Evolutionary conservation across 30 jellyfish, hydroid and myxozoan species (phyloP).

Genomic region (Rhopilema esculentum): DNA sequence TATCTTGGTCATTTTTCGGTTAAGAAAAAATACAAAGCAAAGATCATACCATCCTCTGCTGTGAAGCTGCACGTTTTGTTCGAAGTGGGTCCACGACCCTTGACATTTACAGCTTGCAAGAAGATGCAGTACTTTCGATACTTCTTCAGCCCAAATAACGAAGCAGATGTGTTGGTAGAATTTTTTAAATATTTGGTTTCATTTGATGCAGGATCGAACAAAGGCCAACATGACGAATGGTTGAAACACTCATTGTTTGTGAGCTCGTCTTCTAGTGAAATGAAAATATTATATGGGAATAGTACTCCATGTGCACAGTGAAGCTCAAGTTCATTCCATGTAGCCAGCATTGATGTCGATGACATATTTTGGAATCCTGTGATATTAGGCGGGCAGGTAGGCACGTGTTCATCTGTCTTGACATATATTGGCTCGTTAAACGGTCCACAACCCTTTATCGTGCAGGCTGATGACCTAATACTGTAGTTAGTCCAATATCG

Average conservation of each 20-base stretch:
- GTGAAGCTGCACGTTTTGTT: constrained; percentile 35
- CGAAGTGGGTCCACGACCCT: constrained; percentile 73
- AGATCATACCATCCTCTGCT: constrained; percentile 69
- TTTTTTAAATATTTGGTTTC: background rate
- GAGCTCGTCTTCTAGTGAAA: constrained; percentile 3
- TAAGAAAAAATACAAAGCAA: background rate
- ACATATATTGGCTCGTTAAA: constrained; percentile 11
- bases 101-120: constrained; percentile 54
- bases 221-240: constrained; percentile 26
- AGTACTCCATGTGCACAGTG: constrained; percentile 63
- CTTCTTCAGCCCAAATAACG: constrained; percentile 33
- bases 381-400: constrained; percentile 57
- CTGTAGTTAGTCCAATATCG: constrained; percentile 51
- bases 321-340: constrained; percentile 35
- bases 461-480: constrained; percentile 63
- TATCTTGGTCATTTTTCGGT: background rate
- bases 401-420: constrained; percentile 57
- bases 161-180: background rate
- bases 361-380: constrained; percentile 18
- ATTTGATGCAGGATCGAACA: background rate
- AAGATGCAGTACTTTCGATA: constrained; percentile 44
- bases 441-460: constrained; percentile 69
- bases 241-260: constrained; percentile 35
- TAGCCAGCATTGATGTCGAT: constrained; percentile 18
- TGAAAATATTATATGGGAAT: constrained; percentile 21